These are phyloP conservation scores for Nomada ferruginata DNA, from an alignment of 2,888 invertebrate species.

Conservation along the genomic window DNA sequence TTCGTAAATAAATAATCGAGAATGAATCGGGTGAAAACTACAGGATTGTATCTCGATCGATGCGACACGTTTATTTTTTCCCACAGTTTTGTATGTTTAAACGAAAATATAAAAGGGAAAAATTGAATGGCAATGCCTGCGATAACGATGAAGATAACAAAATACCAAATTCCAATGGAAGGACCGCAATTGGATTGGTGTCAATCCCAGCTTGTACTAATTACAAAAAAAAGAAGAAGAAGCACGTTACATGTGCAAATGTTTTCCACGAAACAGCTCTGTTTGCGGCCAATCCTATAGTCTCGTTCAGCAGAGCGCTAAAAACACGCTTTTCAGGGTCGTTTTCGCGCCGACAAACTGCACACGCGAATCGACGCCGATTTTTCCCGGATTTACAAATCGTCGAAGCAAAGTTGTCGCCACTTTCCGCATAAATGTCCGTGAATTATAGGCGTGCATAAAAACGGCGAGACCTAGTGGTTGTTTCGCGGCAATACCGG, in stretches of 20 bases:
- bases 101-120: not conserved
- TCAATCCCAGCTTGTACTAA: conserved; percentile 44
- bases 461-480: conserved; percentile 24
- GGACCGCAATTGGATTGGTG: conserved; percentile 35
- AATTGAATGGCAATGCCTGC: conserved; percentile 26
- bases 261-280: conserved; percentile 20
- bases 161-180: conserved; percentile 8
- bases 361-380: conserved; percentile 24
- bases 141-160: conserved; percentile 10
- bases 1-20: conserved; percentile 18
- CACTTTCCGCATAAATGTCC: conserved; percentile 22
- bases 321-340: conserved; percentile 34
- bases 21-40: conserved; percentile 1
- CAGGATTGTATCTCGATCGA: not conserved
- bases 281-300: conserved; percentile 15
- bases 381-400: conserved; percentile 37
- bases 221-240: conserved; percentile 16
- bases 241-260: conserved; percentile 24
- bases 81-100: not conserved
- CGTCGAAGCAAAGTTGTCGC: conserved; percentile 27
- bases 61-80: not conserved
- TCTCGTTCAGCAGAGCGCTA: conserved; percentile 7
- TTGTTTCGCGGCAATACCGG: conserved; percentile 7
- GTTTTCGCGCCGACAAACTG: conserved; percentile 38
- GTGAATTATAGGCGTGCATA: conserved; percentile 21